Evolutionary conservation across 2,888 invertebrate genomes (phyloP), one percentile per base, ranked within the genome.

Genomic region (Drosophila multiciliata): DNA sequence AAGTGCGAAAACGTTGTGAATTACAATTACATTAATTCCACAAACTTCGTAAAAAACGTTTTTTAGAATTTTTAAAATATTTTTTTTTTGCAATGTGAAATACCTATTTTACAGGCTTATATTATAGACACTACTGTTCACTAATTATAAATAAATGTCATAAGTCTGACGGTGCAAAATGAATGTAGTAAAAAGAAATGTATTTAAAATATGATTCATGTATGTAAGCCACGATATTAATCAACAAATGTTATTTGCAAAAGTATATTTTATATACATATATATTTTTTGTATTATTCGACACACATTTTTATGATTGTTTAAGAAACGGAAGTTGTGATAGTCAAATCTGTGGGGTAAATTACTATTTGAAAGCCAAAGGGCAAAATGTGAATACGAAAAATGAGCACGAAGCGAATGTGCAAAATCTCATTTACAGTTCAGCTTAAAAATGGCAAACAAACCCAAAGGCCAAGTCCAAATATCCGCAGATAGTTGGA

Each of bases 361-460:
- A 83, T 83, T 78, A 75, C 73, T 75, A 73, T 75, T 75, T 75
- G 67, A 73, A 32, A 75, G 75, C 83, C 75, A 73, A 73, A 69
- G 71, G 83, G 71, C 70, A 69, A 68, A 68, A 54, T 49, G 57
- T 48, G 73, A 67, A 53, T 58, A 53, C 45, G 80, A 66, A 75
- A 80, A 77, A 65, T 62, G 77, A 61, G 61, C 76, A 55, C 65
- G 73, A 78, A 75, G 75, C 61, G 64, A 80, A 82, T 68, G 75
- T 60, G 75, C 48, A 75, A 78, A 80, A 80, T 79, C 82, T 80
- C 79, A 82, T 80, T 80, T 82, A 75, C 79, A 82, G 82, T 82
- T 80, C 57, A 70, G 80, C 73, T 79, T 79, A 66, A 82, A 80
- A 82, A 72, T 66, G 63, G 66, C 67, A 82, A 80, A 68, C 64